These are phyloP conservation scores for Craseonycteris thonglongyai DNA, from an alignment of 2,113 vertebrate species.

Conservation along the genomic window DNA sequence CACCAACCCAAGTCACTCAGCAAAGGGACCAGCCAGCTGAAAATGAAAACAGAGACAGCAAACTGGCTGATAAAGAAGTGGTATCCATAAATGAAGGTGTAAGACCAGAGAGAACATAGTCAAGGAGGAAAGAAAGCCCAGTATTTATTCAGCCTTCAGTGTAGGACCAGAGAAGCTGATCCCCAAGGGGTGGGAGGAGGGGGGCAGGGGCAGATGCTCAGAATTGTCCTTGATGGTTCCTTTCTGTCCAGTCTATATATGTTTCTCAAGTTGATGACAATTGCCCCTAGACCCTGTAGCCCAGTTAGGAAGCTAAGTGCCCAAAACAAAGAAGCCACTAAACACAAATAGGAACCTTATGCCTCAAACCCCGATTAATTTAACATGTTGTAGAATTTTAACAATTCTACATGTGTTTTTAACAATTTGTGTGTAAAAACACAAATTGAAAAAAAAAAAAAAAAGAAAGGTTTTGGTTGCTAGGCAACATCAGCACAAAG, in stretches of 20 bases:
- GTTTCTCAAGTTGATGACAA: not conserved
- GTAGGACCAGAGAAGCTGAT: not conserved
- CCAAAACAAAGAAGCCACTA: slow-evolving; percentile 48
- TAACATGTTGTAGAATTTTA: slow-evolving; percentile 64
- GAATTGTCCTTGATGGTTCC: not conserved
- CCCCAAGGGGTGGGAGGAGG: not conserved
- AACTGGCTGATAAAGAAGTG: not conserved
- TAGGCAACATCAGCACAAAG: slow-evolving; percentile 74
- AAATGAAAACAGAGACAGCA: not conserved
- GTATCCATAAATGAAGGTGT: not conserved
- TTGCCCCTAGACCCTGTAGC: not conserved
- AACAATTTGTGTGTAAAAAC: too few relatives aligned
- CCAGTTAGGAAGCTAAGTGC: not conserved
- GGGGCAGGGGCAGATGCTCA: not conserved
- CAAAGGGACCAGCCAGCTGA: not conserved
- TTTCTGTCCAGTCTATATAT: not conserved
- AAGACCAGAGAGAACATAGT: not conserved
- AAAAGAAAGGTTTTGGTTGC: slow-evolving; percentile 75
- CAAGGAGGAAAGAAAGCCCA: not conserved
- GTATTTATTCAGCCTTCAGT: not conserved
- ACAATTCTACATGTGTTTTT: too few relatives aligned
- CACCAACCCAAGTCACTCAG: not conserved
- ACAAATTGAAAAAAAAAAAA: slow-evolving; percentile 38
- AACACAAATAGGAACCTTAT: slow-evolving; percentile 63
- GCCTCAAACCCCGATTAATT: slow-evolving; percentile 69